Percentiles rank a stretch among this genome's conserved stretches.
Evolutionary conservation across 2,113 vertebrate species (phyloP).

Genomic region (Tychaedon coryphoeus): DNA sequence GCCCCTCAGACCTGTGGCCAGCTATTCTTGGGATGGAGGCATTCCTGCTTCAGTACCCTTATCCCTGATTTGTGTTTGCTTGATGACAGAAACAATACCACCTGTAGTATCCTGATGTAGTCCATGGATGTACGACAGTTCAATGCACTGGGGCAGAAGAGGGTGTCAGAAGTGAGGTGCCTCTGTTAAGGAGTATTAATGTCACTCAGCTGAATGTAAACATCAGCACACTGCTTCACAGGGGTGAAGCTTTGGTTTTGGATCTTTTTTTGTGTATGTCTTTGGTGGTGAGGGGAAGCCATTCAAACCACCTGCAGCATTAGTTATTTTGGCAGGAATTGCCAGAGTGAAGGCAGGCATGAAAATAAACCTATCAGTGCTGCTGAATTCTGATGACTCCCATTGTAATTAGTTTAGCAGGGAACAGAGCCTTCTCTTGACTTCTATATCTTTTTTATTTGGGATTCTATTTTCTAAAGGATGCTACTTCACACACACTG

Average conservation of each 20-base stretch:
- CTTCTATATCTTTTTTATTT: slow-evolving; percentile 23
- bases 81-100: neutral
- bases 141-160: neutral
- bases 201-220: neutral
- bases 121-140: neutral
- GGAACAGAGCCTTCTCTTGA: slow-evolving; percentile 33
- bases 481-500: slow-evolving; percentile 9
- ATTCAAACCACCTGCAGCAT: slow-evolving; percentile 21
- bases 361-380: slow-evolving; percentile 61
- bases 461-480: slow-evolving; percentile 41
- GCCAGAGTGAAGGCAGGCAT: slow-evolving; percentile 35
- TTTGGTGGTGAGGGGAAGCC: neutral
- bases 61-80: rapidly evolving
- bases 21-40: rapidly evolving
- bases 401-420: slow-evolving; percentile 67
- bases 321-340: slow-evolving; percentile 33
- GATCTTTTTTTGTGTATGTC: neutral
- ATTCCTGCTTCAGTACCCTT: neutral
- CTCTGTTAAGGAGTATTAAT: neutral
- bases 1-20: neutral
- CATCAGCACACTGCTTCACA: neutral
- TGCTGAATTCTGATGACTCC: slow-evolving; percentile 56
- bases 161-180: neutral
- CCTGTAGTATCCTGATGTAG: neutral
- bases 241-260: neutral